A percentile compares a stretch with the other conserved stretches of the same genome.
Conservation (phyloP, 2,888 invertebrate genomes). For the Watsonalla binaria region DNA sequence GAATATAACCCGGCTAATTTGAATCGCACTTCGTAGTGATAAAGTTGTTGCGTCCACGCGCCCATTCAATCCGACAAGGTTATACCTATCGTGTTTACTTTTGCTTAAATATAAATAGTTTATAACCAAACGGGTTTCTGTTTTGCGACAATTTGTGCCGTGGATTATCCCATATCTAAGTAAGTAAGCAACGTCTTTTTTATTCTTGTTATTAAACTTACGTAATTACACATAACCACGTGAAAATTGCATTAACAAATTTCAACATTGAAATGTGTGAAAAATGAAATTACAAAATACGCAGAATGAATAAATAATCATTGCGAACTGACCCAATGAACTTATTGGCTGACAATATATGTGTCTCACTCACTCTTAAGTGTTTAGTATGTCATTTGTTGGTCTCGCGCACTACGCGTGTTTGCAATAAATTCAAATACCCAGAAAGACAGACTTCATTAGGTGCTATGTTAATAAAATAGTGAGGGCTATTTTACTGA, state of each 20-base stretch:
- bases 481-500: too few relatives aligned
- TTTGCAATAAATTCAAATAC: too few relatives aligned
- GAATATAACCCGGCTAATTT: conserved; percentile 6
- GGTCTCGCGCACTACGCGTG: too few relatives aligned
- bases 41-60: conserved; percentile 5
- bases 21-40: not conserved
- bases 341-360: conserved; percentile 5
- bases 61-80: conserved; percentile 5
- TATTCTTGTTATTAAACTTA: too few relatives aligned
- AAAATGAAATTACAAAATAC: not conserved
- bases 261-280: not conserved
- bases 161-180: not conserved
- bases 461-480: too few relatives aligned
- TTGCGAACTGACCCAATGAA: conserved; percentile 7
- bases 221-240: too few relatives aligned
- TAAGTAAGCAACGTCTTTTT: not conserved
- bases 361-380: conserved; percentile 7
- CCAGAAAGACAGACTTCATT: too few relatives aligned
- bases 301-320: not conserved
- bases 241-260: not conserved
- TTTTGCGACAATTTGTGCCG: not conserved
- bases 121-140: too few relatives aligned
- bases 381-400: not conserved
- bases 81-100: conserved; percentile 2
- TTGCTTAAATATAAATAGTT: not conserved